phyloP scores from a whole-genome alignment of 2,888 invertebrate species.

The Dynastes hyllus region DNA sequence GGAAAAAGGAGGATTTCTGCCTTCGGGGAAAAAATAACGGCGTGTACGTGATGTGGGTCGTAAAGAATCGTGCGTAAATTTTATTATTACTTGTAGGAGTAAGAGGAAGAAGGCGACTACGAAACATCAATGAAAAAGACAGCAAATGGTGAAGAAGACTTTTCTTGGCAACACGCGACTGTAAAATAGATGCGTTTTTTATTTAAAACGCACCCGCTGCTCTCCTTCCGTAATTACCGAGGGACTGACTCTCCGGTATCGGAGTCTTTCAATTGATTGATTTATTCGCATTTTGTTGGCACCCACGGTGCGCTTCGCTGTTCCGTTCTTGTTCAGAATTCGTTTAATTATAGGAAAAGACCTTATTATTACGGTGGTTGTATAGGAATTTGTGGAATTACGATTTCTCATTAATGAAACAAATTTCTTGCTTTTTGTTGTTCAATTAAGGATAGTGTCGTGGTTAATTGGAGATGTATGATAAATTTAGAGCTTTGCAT shows the following conservation, averaged over 20 bases:
- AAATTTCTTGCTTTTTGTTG: constrained; percentile 11
- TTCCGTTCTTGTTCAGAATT: neutral
- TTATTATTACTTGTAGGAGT: constrained; percentile 30
- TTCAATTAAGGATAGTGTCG: neutral
- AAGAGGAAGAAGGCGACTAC: constrained; percentile 5
- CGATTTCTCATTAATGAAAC: constrained; percentile 24
- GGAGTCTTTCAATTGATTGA: constrained; percentile 40
- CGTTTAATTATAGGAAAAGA: constrained; percentile 41
- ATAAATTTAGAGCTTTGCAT: neutral
- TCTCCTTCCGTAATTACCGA: constrained; percentile 24
- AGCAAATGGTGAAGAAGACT: constrained; percentile 30
- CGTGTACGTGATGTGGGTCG: constrained; percentile 41
- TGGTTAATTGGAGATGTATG: neutral
- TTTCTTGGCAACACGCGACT: constrained; percentile 22
- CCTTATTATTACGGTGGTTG: constrained; percentile 13
- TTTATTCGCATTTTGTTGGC: constrained; percentile 33
- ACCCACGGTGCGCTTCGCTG: neutral
- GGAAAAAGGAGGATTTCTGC: constrained; percentile 27
- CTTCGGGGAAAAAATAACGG: constrained; percentile 40
- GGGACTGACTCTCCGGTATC: neutral
- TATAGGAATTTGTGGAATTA: constrained; percentile 15
- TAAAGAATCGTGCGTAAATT: constrained; percentile 46
- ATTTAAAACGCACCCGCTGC: constrained; percentile 34
- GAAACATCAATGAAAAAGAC: constrained; percentile 25
- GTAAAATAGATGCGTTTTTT: constrained; percentile 40